These are phyloP conservation scores for Capra hircus DNA, from an alignment of 2,113 vertebrate genomes.

Conservation along the genomic window DNA sequence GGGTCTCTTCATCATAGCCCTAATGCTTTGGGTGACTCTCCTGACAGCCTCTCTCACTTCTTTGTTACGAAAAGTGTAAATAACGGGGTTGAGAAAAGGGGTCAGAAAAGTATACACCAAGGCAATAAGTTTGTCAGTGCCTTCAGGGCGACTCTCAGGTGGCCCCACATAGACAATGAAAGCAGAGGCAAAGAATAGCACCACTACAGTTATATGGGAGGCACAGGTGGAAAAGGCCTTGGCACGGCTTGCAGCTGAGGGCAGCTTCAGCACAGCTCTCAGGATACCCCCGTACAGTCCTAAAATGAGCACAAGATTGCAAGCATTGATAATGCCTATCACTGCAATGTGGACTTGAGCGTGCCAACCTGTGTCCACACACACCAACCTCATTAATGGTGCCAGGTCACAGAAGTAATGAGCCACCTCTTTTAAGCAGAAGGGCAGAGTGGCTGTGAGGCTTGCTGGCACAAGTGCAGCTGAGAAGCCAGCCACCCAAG, in stretches of 20 bases:
- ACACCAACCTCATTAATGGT: slow-evolving; percentile 52
- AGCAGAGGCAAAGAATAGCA: slow-evolving; percentile 52
- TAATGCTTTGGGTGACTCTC: neutral
- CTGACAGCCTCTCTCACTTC: slow-evolving; percentile 39
- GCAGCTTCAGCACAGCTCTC: neutral
- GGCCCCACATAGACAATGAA: slow-evolving; percentile 45
- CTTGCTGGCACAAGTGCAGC: slow-evolving; percentile 14
- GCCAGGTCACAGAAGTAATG: slow-evolving; percentile 74
- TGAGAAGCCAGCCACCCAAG: slow-evolving; percentile 37
- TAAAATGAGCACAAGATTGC: slow-evolving; percentile 42
- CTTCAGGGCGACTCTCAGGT: neutral
- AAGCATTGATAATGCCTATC: slow-evolving; percentile 23
- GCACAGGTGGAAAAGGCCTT: slow-evolving; percentile 56
- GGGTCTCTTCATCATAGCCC: neutral
- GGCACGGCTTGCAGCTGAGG: slow-evolving; percentile 1
- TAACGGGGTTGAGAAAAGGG: slow-evolving; percentile 49
- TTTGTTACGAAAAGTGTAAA: slow-evolving; percentile 51
- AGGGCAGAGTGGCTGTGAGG: slow-evolving; percentile 23
- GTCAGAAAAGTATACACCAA: slow-evolving; percentile 41
- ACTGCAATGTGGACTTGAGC: neutral
- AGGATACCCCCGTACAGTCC: slow-evolving; percentile 37
- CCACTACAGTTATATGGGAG: slow-evolving; percentile 36
- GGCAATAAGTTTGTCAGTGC: slow-evolving; percentile 4
- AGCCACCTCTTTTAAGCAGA: slow-evolving; percentile 42
- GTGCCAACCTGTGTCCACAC: slow-evolving; percentile 50